A percentile compares a stretch with the other conserved stretches of the same genome.
These are phyloP conservation scores for Bradypodion pumilum DNA, from an alignment of 2,797 vertebrate species.

Conservation along the genomic window DNA sequence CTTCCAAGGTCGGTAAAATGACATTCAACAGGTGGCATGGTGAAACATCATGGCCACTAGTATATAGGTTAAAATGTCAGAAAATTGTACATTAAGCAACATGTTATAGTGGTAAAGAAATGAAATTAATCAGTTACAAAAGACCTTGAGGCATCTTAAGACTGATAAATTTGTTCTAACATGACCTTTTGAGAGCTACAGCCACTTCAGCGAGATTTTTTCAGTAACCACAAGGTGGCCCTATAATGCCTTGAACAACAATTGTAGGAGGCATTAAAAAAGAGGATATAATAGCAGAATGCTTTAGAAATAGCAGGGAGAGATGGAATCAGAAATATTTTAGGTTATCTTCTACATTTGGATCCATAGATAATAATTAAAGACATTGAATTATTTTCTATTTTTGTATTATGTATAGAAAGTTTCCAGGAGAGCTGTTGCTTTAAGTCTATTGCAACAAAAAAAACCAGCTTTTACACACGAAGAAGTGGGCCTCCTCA, in stretches of 20 bases:
- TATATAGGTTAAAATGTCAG: not conserved
- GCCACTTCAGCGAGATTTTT: not conserved
- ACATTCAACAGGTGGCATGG: not conserved
- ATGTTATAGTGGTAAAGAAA: not conserved
- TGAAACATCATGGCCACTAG: not conserved
- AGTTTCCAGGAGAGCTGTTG: no score
- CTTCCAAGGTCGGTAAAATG: no score
- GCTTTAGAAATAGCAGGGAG: not conserved
- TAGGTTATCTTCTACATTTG: not conserved
- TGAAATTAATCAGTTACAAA: not conserved
- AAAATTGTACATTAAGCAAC: not conserved
- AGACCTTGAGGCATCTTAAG: not conserved
- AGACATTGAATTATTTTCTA: not conserved
- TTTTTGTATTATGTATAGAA: no score
- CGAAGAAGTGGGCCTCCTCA: no score
- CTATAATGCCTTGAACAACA: slow-evolving; percentile 30
- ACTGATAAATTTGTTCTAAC: not conserved
- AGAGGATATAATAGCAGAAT: not conserved
- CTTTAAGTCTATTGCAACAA: no score
- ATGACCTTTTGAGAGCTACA: not conserved
- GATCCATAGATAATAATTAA: not conserved
- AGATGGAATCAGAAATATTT: not conserved
- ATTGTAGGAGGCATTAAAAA: not conserved
- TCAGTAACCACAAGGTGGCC: slow-evolving; percentile 60
- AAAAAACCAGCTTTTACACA: no score